Conservation (phyloP, 2,113 vertebrate genomes). For the Fregata magnificens region DNA sequence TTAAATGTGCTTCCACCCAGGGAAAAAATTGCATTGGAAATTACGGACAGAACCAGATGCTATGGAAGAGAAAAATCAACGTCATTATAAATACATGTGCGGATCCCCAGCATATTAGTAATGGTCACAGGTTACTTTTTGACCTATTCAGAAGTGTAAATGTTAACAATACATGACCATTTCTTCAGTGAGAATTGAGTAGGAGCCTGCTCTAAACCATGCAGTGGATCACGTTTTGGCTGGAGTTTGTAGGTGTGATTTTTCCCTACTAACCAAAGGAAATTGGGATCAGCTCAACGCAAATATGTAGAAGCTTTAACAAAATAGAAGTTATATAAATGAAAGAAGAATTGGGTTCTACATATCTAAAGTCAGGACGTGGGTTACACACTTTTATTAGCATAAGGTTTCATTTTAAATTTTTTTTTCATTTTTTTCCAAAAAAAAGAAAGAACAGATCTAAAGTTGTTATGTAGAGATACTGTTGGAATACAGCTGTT, state of each 20-base stretch:
- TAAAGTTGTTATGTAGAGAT: not conserved
- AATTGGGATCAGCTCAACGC: not conserved
- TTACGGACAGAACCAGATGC: not conserved
- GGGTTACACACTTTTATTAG: not conserved
- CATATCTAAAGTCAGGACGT: not conserved
- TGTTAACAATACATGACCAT: not conserved
- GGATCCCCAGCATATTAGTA: not conserved
- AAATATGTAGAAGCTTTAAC: not conserved
- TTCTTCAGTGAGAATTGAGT: not conserved
- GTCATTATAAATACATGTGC: not conserved
- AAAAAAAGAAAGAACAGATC: not conserved
- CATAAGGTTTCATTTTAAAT: not conserved
- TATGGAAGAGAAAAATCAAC: not conserved
- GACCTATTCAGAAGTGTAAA: not conserved
- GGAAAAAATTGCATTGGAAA: not conserved
- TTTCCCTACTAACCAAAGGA: not conserved
- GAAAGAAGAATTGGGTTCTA: not conserved
- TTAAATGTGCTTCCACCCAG: not conserved
- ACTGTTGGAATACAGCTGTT: not conserved
- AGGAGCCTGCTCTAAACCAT: not conserved
- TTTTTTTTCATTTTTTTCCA: not conserved
- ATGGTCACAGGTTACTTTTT: not conserved
- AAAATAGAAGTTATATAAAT: not conserved
- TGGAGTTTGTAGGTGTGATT: not conserved
- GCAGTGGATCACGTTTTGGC: not conserved